Evolutionary conservation across 2,888 invertebrate species (phyloP), one percentile per base, ranked within the genome.

Genomic region (Fragum fragum): DNA sequence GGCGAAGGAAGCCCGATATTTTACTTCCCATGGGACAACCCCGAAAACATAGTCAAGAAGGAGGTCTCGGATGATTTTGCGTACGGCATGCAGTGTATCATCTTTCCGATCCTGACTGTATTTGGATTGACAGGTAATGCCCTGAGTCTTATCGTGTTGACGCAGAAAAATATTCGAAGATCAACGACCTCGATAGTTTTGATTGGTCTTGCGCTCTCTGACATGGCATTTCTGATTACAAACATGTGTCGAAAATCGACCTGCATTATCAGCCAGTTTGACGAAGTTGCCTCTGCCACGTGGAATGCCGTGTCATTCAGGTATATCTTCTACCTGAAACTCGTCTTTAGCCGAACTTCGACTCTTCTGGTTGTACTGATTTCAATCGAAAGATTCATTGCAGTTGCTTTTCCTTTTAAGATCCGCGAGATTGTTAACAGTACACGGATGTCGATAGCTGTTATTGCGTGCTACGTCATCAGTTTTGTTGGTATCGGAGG

Each of bases 391-490:
- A 74, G 88, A 18, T 61, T 88, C 16, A 79, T 88, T 11, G 88
- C 88, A 21, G 88, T 88, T 3, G 76, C 81, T 1, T 81, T 87
- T 63, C 88, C 88, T 0, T 61, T 88, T 42, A 82, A 87, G 52
- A 84, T 83, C 29, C 81, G 79, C 39, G 16, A 66, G 6, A 55
- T 83, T 39, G 80, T 84, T 2, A 87, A 85, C 11, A 83, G 74
- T 23, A 21, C 28, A 18, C 73, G 85, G 26, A 85, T 88, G 84
- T 32, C 78, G 14, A 63, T 76, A 0, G 77, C 81, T 11, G 79
- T 86, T n/a, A 23, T 79, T 14, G 28, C 73, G 16, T 81, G 82
- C 28, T 87, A 79, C 68, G 70, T 87, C 7, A 29, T 83, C 11
- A 76, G 76, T 1, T 81, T 87, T 42, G 69, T 66, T 1, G 61